phyloP scores from a whole-genome alignment of 37 sponge, comb jelly and placozoan genomes.

The Chondrilla cf. caribensis region DNA sequence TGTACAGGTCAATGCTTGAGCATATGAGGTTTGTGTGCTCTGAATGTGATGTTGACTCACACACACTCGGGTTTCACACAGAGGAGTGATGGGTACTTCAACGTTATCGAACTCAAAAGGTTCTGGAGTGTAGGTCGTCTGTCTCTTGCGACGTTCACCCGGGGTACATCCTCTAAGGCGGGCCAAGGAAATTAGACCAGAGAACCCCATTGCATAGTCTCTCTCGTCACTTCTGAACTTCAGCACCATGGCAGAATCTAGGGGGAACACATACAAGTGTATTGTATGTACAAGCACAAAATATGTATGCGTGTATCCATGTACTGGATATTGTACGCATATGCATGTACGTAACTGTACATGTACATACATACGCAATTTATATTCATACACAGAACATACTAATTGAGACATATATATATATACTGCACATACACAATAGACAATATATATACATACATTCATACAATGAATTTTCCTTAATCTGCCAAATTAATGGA shows the following conservation, averaged over 20 bases:
- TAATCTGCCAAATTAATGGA: no score
- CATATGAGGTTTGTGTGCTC: no score
- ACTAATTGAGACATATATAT: neutral
- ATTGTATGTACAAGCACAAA: no score
- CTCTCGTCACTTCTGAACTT: conserved; percentile 1
- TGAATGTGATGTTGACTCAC: no score
- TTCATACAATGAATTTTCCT: no score
- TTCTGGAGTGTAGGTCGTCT: neutral
- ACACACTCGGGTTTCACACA: neutral
- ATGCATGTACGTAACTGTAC: neutral
- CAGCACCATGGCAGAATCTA: neutral
- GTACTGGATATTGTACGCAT: neutral
- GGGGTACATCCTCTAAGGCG: neutral
- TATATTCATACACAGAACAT: no score
- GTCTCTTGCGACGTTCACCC: neutral
- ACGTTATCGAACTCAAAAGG: neutral
- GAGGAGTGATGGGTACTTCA: neutral
- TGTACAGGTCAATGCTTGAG: no score
- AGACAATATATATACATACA: no score
- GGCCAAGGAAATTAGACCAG: neutral
- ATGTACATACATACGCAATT: neutral
- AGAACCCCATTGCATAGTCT: neutral
- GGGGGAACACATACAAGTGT: neutral
- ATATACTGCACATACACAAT: no score
- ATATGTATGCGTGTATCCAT: conserved; percentile 7